phyloP scores from a whole-genome alignment of 2,113 vertebrate genomes.

The Merops nubicus region DNA sequence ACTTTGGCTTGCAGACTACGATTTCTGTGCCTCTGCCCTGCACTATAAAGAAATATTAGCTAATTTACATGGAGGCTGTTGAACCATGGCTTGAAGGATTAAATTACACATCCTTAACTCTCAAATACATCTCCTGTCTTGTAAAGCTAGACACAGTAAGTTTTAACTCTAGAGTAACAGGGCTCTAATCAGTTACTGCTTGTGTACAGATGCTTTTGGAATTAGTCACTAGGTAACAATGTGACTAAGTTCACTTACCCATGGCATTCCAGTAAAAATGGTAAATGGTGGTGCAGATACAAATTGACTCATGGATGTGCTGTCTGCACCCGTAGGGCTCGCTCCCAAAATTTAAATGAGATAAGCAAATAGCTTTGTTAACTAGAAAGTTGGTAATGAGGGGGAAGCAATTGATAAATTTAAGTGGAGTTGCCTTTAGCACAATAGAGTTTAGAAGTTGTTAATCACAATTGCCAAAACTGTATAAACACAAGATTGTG shows the following conservation, averaged over 20 bases:
- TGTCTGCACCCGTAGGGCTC: background rate
- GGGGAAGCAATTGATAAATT: background rate
- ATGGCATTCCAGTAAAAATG: conserved; percentile 30
- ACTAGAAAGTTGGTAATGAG: background rate
- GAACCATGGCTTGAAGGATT: background rate
- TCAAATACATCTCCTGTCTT: background rate
- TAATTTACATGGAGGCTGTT: background rate
- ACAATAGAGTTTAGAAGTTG: background rate
- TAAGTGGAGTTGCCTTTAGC: background rate
- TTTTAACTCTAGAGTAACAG: conserved; percentile 43
- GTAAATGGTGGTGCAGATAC: background rate
- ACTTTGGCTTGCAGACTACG: background rate
- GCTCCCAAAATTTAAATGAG: background rate
- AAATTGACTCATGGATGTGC: background rate
- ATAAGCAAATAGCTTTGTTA: conserved; percentile 2
- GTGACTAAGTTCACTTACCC: conserved; percentile 44
- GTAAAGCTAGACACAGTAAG: background rate
- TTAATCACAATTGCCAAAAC: background rate
- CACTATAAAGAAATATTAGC: background rate
- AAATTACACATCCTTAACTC: background rate
- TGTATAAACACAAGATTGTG: background rate
- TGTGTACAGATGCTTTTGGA: conserved; percentile 34
- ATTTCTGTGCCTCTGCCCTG: background rate
- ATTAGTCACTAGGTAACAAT: conserved; percentile 47
- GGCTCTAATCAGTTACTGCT: conserved; percentile 37